Conservation (phyloP, 2,113 vertebrate species). For the Cervus canadensis region DNA sequence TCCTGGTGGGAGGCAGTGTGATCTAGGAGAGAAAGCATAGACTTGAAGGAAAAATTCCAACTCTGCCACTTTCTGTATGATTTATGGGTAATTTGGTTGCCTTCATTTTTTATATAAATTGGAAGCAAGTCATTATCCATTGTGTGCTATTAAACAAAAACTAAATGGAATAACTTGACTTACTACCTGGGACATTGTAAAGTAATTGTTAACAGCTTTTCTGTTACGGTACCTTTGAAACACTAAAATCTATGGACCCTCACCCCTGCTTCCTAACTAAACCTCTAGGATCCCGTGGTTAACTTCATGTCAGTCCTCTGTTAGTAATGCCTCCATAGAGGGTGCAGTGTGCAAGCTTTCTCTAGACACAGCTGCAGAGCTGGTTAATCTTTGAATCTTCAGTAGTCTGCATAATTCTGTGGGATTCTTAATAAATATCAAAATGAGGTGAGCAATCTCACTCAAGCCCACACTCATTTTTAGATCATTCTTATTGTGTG, state of each 20-base stretch:
- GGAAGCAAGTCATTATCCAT: background rate
- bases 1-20: background rate
- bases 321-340: background rate
- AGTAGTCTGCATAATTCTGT: background rate
- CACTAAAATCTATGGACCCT: background rate
- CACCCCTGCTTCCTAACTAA: background rate
- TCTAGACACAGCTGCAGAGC: background rate
- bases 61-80: background rate
- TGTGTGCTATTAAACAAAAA: constrained; percentile 14
- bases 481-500: background rate
- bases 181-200: background rate
- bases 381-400: background rate
- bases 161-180: background rate
- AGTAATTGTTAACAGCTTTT: background rate
- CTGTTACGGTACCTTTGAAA: background rate
- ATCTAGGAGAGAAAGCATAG: background rate
- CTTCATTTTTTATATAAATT: background rate
- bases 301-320: background rate
- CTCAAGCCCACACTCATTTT: background rate
- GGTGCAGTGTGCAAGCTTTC: background rate
- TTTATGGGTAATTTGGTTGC: background rate
- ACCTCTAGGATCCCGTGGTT: background rate
- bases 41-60: background rate
- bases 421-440: background rate
- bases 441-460: background rate